Conservation (phyloP, 1,140 invertebrate species). For the Plodia interpunctella region DNA sequence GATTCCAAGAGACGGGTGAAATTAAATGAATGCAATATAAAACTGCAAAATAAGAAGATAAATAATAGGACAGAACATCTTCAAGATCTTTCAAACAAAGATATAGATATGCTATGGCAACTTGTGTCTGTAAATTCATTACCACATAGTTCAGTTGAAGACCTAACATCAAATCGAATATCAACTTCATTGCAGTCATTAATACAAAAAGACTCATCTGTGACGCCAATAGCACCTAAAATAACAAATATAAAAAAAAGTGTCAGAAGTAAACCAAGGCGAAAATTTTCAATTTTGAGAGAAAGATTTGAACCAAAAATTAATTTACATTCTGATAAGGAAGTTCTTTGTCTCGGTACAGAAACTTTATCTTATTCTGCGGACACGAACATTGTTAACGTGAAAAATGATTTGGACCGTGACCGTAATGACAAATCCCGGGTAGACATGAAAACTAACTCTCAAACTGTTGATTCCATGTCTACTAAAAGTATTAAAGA, state of each 20-base stretch:
- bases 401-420: conserved; percentile 51
- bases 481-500: conserved; percentile 72
- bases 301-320: conserved; percentile 79
- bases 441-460: conserved; percentile 20
- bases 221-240: conserved; percentile 43
- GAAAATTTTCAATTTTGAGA: conserved; percentile 80
- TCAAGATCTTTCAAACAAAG: conserved; percentile 70
- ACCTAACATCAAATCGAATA: conserved; percentile 54
- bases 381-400: conserved; percentile 44
- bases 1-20: conserved; percentile 44
- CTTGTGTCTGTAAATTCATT: conserved; percentile 63
- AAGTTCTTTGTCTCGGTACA: conserved; percentile 60
- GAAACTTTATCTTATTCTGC: conserved; percentile 41
- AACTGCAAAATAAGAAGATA: conserved; percentile 42
- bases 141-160: conserved; percentile 48
- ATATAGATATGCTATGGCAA: conserved; percentile 74
- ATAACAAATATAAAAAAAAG: conserved; percentile 61
- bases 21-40: conserved; percentile 31
- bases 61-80: conserved; percentile 45
- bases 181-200: conserved; percentile 71
- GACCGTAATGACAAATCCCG: conserved; percentile 38
- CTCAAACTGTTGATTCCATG: conserved; percentile 29
- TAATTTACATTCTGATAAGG: conserved; percentile 67
- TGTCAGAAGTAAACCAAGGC: conserved; percentile 68
- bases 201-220: conserved; percentile 60